Conservation (phyloP, 2,888 invertebrate genomes). For the Limnephilus marmoratus region DNA sequence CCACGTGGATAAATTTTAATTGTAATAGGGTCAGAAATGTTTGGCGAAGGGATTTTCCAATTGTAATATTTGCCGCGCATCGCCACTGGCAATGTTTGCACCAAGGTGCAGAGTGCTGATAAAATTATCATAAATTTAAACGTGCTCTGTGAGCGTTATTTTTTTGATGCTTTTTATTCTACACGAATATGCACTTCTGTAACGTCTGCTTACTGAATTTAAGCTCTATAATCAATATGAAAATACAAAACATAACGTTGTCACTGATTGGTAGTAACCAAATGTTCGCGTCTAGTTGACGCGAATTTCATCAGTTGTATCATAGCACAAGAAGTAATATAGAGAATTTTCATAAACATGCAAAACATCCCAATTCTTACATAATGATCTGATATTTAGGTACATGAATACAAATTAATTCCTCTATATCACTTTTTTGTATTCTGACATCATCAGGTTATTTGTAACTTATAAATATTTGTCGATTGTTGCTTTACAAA, state of each 20-base stretch:
- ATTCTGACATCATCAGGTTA: no score
- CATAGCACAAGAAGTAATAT: no score
- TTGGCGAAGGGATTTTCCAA: neutral
- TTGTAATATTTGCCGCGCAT: neutral
- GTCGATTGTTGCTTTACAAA: no score
- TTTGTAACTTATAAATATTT: no score
- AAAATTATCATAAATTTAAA: neutral
- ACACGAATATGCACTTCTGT: neutral
- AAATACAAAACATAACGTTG: neutral
- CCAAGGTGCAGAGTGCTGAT: neutral
- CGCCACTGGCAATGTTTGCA: neutral
- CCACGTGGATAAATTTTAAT: constrained; percentile 37
- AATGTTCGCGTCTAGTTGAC: no score
- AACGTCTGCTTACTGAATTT: neutral
- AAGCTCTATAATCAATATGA: neutral
- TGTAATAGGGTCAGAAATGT: neutral
- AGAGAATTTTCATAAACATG: no score
- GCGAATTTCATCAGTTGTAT: no score
- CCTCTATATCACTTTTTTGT: no score
- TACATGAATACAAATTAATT: no score
- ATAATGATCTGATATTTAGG: no score
- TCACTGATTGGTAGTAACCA: no score
- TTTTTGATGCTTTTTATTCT: neutral
- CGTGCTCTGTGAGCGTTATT: neutral
- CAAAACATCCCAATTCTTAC: no score